A percentile compares a stretch with the other conserved stretches of the same genome.
Evolutionary conservation across 2,797 vertebrate genomes (phyloP).

Genomic region (Xenopus petersii): DNA sequence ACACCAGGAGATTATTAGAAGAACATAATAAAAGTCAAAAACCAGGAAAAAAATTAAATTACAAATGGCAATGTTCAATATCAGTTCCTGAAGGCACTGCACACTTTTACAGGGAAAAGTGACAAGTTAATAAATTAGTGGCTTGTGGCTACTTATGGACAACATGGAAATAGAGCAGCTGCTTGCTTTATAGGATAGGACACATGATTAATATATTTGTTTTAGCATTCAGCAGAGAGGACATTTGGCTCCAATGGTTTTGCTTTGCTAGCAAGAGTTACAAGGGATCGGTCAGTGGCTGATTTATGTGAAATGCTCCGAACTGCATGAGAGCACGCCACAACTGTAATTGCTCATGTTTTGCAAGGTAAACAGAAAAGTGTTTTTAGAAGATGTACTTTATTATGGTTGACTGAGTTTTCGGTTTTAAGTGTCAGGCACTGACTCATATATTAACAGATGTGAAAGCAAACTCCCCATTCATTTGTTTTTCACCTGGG

Average conservation of each 20-base stretch:
- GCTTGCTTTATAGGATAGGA: conserved; percentile 57
- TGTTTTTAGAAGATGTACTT: neutral
- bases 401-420: conserved; percentile 1
- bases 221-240: conserved; percentile 54
- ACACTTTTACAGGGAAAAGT: conserved; percentile 55
- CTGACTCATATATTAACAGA: too few relatives aligned
- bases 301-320: conserved; percentile 64
- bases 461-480: too few relatives aligned
- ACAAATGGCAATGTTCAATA: conserved; percentile 15
- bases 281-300: conserved; percentile 55
- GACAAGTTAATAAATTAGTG: conserved; percentile 62
- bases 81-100: conserved; percentile 53
- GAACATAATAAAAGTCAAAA: too few relatives aligned
- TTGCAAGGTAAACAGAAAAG: conserved; percentile 47
- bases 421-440: neutral
- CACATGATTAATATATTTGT: conserved; percentile 58
- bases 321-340: conserved; percentile 53
- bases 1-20: too few relatives aligned
- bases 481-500: too few relatives aligned
- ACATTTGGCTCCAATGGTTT: conserved; percentile 52
- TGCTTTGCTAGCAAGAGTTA: conserved; percentile 60
- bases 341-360: conserved; percentile 59
- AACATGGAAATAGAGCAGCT: conserved; percentile 58
- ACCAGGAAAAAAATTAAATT: too few relatives aligned
- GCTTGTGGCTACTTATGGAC: conserved; percentile 61